Percentiles rank a stretch among this genome's conserved stretches.
phyloP scores from a whole-genome alignment of 2,113 vertebrate species.

The Dinomys branickii region DNA sequence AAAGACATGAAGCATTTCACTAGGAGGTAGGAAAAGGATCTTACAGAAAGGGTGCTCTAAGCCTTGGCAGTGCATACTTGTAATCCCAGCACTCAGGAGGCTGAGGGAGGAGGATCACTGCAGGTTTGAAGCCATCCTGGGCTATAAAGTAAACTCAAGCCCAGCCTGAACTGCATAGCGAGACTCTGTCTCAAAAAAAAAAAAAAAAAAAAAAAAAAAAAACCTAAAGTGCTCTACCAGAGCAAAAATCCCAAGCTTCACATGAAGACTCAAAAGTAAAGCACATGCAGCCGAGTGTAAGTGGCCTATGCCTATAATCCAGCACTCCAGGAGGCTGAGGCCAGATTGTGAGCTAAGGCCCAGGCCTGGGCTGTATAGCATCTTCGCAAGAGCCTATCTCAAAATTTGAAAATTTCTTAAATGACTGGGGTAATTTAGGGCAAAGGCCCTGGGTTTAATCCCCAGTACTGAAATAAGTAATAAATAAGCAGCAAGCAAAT shows the following conservation, averaged over 20 bases:
- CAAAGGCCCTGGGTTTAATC: not conserved
- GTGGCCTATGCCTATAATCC: not conserved
- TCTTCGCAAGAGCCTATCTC: not conserved
- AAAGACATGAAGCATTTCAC: slow-evolving; percentile 19
- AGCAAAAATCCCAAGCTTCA: not conserved
- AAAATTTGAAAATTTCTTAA: not conserved
- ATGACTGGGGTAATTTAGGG: not conserved
- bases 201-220: not conserved
- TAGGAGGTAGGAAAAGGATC: not conserved
- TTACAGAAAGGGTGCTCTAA: not conserved
- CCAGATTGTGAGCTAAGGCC: not conserved
- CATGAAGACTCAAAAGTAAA: slow-evolving; percentile 31
- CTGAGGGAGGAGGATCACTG: not conserved
- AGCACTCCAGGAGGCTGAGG: not conserved
- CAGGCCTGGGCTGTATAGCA: not conserved
- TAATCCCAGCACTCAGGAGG: not conserved
- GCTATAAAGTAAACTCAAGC: not conserved
- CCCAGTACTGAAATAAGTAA: not conserved
- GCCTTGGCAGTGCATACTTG: not conserved
- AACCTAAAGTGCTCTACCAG: not conserved
- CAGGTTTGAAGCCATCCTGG: not conserved
- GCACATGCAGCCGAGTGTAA: not conserved
- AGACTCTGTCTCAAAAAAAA: not conserved
- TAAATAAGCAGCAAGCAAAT: not conserved
- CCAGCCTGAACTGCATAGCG: not conserved